These are phyloP conservation scores for Brassicogethes aeneus DNA, from an alignment of 2,888 invertebrate species.

Conservation along the genomic window DNA sequence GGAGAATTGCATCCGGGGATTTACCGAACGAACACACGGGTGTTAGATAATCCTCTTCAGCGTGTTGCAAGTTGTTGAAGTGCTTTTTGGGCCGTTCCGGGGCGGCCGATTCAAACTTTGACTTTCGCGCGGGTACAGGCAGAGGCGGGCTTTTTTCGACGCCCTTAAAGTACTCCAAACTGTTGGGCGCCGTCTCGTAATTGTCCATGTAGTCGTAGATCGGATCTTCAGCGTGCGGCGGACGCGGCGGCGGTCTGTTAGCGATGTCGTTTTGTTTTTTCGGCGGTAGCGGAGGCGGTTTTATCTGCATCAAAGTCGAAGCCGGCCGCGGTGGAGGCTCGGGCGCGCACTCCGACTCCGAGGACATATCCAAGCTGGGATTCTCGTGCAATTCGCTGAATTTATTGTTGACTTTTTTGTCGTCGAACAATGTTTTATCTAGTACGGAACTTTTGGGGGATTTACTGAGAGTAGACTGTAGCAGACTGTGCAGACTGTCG, in stretches of 20 bases:
- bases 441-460: slow-evolving; percentile 26
- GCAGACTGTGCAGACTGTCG: slow-evolving; percentile 15
- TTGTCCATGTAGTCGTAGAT: slow-evolving; percentile 49
- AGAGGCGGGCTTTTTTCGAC: slow-evolving; percentile 47
- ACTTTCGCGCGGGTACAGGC: slow-evolving; percentile 51
- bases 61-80: slow-evolving; percentile 22
- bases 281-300: slow-evolving; percentile 66
- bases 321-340: slow-evolving; percentile 62
- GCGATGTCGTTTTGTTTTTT: slow-evolving; percentile 53
- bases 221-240: slow-evolving; percentile 48
- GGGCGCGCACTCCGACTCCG: slow-evolving; percentile 43
- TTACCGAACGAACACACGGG: slow-evolving; percentile 40
- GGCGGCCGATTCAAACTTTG: slow-evolving; percentile 39
- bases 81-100: slow-evolving; percentile 39
- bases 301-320: slow-evolving; percentile 50
- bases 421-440: slow-evolving; percentile 35
- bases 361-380: slow-evolving; percentile 35
- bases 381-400: slow-evolving; percentile 30
- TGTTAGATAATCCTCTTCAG: slow-evolving; percentile 58
- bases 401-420: slow-evolving; percentile 16
- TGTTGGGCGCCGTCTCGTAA: slow-evolving; percentile 36
- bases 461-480: slow-evolving; percentile 21
- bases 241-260: slow-evolving; percentile 56
- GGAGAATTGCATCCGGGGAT: slow-evolving; percentile 34
- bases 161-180: slow-evolving; percentile 22